Conservation (phyloP, 2,797 vertebrate species). For the Limnodromus scolopaceus region DNA sequence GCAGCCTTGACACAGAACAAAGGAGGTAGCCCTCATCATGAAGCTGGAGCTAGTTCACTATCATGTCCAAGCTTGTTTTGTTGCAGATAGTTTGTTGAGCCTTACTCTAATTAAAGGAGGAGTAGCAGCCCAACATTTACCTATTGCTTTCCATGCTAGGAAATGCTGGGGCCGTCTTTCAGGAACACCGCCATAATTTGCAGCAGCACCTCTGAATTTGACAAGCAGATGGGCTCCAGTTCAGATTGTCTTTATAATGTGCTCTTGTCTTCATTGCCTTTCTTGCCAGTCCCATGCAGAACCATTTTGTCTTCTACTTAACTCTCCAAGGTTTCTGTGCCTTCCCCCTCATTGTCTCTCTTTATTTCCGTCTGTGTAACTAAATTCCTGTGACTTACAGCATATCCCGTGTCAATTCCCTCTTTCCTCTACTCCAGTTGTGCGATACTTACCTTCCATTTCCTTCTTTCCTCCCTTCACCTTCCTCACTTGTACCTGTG, state of each 20-base stretch:
- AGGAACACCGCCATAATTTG: background rate
- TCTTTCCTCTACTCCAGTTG: background rate
- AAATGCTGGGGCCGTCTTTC: background rate
- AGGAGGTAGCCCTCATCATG: background rate
- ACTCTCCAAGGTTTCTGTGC: background rate
- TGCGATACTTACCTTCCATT: background rate
- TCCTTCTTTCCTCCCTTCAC: background rate
- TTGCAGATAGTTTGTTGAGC: background rate
- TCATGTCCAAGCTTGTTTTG: background rate
- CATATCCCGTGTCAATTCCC: accelerated
- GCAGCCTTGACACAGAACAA: background rate
- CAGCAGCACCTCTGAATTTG: background rate
- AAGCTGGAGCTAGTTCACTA: background rate
- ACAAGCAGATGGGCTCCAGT: background rate
- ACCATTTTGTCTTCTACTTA: background rate
- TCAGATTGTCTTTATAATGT: background rate
- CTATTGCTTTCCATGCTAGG: background rate
- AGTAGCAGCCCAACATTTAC: background rate
- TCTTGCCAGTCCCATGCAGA: background rate
- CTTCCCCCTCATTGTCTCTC: background rate
- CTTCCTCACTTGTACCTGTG: background rate
- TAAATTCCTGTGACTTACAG: background rate
- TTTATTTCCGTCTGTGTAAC: background rate
- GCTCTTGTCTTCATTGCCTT: background rate
- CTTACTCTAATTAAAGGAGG: background rate